These are phyloP conservation scores for Neodon shergylaensis DNA, from an alignment of 2,113 vertebrate genomes.

Conservation along the genomic window DNA sequence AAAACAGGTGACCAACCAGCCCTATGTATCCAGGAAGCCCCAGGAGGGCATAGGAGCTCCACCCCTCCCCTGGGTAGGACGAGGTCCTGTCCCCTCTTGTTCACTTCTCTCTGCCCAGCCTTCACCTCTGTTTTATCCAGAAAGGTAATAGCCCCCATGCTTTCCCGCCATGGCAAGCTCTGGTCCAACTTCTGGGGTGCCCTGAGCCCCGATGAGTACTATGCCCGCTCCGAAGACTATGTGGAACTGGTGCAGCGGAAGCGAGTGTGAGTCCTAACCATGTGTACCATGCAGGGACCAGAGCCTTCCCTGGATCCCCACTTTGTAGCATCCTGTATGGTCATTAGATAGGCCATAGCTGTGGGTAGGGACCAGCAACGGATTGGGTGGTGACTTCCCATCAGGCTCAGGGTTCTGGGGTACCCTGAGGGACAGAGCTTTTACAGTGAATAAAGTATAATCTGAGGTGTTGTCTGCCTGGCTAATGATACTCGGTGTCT, in stretches of 20 bases:
- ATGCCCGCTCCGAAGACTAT: conserved; percentile 88
- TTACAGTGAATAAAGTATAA: background rate
- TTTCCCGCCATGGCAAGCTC: conserved; percentile 88
- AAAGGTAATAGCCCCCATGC: conserved; percentile 87
- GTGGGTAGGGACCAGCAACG: background rate
- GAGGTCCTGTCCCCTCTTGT: background rate
- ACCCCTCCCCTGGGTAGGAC: background rate
- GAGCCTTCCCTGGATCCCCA: background rate
- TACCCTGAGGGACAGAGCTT: background rate
- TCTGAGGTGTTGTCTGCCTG: background rate
- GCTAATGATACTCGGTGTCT: background rate
- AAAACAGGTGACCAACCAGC: conserved; percentile 83
- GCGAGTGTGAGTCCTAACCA: conserved; percentile 83
- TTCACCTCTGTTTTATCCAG: conserved; percentile 56
- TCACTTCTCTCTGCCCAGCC: too few species aligned
- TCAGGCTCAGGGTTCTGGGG: background rate
- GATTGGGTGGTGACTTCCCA: accelerated
- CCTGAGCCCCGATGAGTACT: conserved; percentile 87
- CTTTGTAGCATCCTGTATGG: background rate
- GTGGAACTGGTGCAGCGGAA: conserved; percentile 89
- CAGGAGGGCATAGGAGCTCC: too few species aligned
- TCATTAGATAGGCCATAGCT: accelerated
- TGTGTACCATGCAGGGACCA: accelerated
- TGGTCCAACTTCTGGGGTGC: conserved; percentile 92
- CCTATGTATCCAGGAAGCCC: background rate